phyloP scores from a whole-genome alignment of 2,113 vertebrate species.

The Catharus fuscescens region DNA sequence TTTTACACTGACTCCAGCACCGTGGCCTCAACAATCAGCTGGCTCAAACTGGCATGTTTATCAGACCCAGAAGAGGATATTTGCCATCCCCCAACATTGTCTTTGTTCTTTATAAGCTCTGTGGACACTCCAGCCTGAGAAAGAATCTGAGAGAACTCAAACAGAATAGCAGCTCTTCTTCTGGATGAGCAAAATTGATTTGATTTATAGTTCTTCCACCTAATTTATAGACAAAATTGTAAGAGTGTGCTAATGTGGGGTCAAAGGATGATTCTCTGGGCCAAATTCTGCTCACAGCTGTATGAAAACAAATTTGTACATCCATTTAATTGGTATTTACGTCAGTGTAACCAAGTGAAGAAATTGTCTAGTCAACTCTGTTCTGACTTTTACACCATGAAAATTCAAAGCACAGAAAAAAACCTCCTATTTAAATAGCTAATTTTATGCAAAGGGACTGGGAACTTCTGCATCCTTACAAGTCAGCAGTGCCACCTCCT shows the following conservation, averaged over 20 bases:
- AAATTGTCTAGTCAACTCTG: neutral
- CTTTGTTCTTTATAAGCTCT: neutral
- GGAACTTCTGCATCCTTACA: neutral
- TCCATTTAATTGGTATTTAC: neutral
- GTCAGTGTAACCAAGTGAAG: neutral
- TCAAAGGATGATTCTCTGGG: neutral
- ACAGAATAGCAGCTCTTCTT: neutral
- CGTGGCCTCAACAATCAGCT: neutral
- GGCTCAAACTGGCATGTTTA: neutral
- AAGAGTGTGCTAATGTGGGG: neutral
- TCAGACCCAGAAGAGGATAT: neutral
- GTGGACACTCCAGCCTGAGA: neutral
- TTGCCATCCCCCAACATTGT: rapidly evolving
- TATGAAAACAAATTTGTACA: neutral
- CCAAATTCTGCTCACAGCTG: neutral
- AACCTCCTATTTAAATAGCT: neutral
- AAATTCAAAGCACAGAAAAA: neutral
- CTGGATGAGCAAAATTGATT: neutral
- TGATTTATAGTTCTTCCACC: neutral
- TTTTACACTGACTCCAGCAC: neutral
- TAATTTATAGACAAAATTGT: neutral
- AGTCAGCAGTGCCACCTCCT: neutral
- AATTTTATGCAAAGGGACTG: neutral
- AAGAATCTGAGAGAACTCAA: neutral
- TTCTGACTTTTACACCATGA: neutral